These are phyloP conservation scores for Coilia nasus DNA, from an alignment of 2,797 vertebrate genomes.

Conservation along the genomic window DNA sequence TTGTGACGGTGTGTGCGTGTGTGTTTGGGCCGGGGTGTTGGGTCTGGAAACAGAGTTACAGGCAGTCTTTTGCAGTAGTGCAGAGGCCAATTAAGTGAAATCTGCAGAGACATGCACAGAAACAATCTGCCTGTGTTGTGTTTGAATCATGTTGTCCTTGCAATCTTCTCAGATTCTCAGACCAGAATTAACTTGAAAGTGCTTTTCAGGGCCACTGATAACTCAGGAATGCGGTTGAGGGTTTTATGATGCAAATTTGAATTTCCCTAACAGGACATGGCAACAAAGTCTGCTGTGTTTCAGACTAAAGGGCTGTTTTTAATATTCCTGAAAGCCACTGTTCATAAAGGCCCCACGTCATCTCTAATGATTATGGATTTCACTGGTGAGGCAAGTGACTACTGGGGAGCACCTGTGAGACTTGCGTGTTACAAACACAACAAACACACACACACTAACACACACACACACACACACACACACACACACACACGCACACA, in stretches of 20 bases:
- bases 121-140: slow-evolving; percentile 4
- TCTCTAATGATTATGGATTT: slow-evolving; percentile 61
- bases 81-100: background rate
- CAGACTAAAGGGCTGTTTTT: background rate
- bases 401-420: background rate
- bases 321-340: background rate
- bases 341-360: background rate
- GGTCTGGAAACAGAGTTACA: background rate
- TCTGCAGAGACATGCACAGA: background rate
- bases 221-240: no score
- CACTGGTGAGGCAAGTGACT: slow-evolving; percentile 44
- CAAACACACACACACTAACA: background rate
- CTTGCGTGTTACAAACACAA: slow-evolving; percentile 10
- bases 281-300: background rate
- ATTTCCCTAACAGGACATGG: no score
- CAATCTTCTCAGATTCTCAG: no score
- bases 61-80: background rate
- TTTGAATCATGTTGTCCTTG: background rate
- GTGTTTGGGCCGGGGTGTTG: background rate
- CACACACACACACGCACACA: slow-evolving; percentile 9
- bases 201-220: no score
- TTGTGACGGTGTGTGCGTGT: no score
- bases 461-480: slow-evolving; percentile 17
- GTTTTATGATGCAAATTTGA: background rate
- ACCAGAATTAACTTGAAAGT: no score